A percentile compares a stretch with the other conserved stretches of the same genome.
These are phyloP conservation scores for Pangasius macronema DNA, from an alignment of 2,797 vertebrate genomes.

Conservation along the genomic window DNA sequence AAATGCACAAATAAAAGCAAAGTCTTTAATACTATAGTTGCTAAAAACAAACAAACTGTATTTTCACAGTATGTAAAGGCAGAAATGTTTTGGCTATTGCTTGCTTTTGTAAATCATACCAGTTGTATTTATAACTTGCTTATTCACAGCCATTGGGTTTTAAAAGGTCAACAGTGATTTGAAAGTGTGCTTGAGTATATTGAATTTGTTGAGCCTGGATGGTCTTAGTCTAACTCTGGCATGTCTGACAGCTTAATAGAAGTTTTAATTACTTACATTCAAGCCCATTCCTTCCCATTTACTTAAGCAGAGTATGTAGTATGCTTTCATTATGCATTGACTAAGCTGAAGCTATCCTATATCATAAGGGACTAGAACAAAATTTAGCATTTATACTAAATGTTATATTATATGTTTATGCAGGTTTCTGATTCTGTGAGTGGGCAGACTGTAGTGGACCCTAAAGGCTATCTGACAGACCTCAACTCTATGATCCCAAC, in stretches of 20 bases:
- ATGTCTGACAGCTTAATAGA: neutral
- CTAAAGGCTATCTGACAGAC: conserved; percentile 96
- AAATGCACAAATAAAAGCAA: neutral
- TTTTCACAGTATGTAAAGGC: too few species aligned
- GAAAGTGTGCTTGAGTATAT: neutral
- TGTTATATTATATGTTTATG: neutral
- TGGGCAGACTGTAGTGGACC: conserved; percentile 97
- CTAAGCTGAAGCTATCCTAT: neutral
- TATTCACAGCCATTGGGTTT: neutral
- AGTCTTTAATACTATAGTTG: neutral
- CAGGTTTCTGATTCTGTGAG: conserved; percentile 98
- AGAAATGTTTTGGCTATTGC: neutral
- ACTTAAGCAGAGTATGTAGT: neutral
- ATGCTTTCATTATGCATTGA: neutral
- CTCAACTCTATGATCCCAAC: conserved; percentile 99
- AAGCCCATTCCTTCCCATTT: neutral
- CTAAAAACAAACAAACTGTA: neutral
- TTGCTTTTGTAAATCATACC: neutral
- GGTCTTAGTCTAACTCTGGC: neutral
- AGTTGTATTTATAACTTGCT: neutral
- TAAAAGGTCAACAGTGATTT: neutral
- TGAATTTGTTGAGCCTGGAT: neutral
- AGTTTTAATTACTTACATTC: neutral
- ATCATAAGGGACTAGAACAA: neutral
- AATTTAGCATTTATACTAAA: too few species aligned